Base-by-base conservation (phyloP, 2,113 vertebrate genomes). In the Jacana jacana region DNA sequence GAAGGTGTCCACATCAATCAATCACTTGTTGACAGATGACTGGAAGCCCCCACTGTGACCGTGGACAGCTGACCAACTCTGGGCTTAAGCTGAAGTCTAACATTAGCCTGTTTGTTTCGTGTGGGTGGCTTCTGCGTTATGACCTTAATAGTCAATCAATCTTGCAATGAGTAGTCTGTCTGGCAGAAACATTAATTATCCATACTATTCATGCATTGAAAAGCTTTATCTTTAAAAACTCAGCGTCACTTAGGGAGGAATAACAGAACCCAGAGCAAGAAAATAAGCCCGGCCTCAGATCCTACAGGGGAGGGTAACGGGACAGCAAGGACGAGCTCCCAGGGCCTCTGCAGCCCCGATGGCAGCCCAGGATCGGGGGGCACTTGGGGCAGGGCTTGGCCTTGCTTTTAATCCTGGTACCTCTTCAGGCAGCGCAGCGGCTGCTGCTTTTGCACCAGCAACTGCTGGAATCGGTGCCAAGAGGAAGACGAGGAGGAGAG, bases 1-100 rank as follows among this genome's bases (percentile, higher is more conserved):
- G 98, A 98, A 98, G 98, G 98, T 98, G 98, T 99, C 99, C 98
- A 97, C 98, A 98, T 99, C 98, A 98, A 99, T 99, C 99, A 98
- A 98, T 99, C 99, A 99, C 97, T 95, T 44, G 96, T 94, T 99
- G 99, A 99, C 99, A 99, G 98, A 98, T 98, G 98, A 98, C 98
- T 97, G 98, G 98, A 98, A 97, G 98, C 98, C 97, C 97, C 97
- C 96, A 76, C 97, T 95, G 96, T 95, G 98, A 97, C 98, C 95
- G 91, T 61, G 95, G 98, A 98, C 98, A 98, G 98, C 98, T 98
- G 99, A 98, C 98, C 98, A 97, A 97, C 97, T 96, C 97, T 97
- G 63, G 48, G 97, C 98, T 98, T 97, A 95, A 97, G 97, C 81
- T 78, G 93, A 54, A 96, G 88, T 95, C 95, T 94, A 96, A 93